These are phyloP conservation scores for Larimichthys polyactis DNA, from an alignment of 2,113 vertebrate genomes.

Conservation along the genomic window DNA sequence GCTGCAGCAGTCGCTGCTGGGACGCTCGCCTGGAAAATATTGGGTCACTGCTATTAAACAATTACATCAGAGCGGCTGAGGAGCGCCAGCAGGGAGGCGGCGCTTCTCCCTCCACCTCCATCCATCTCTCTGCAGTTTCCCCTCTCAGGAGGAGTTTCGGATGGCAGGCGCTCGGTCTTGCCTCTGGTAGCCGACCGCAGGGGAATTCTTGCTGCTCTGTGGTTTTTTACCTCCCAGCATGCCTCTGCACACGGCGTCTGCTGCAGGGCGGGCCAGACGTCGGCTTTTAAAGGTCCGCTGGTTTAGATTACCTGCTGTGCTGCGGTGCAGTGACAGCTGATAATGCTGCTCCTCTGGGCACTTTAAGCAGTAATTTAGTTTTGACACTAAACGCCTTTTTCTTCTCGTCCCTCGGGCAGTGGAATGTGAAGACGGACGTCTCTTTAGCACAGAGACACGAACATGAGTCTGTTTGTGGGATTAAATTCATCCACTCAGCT, in stretches of 20 bases:
- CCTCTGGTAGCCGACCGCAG: conserved; percentile 68
- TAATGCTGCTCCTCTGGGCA: background rate
- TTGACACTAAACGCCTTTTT: too few species aligned
- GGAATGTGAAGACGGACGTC: background rate
- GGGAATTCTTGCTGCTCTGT: conserved; percentile 58
- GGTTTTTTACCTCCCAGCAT: conserved; percentile 61
- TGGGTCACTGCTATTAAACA: conserved; percentile 83
- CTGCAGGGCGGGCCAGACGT: background rate
- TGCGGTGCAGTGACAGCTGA: background rate
- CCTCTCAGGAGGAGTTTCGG: conserved; percentile 28
- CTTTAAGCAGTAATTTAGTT: background rate
- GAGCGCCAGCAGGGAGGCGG: conserved; percentile 63
- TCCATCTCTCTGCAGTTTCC: background rate
- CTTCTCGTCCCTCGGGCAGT: background rate
- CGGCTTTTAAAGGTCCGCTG: background rate
- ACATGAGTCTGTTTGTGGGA: background rate
- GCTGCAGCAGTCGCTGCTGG: conserved; percentile 77
- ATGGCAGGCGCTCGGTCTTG: conserved; percentile 50
- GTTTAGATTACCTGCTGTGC: background rate
- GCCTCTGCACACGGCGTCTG: conserved; percentile 28
- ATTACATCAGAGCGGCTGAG: conserved; percentile 79
- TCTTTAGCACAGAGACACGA: background rate
- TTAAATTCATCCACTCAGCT: background rate
- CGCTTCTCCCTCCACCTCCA: conserved; percentile 16
- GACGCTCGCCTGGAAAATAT: conserved; percentile 79